Base-by-base conservation (phyloP, 2,113 vertebrate species). In the Oxygymnocypris stewartii region DNA sequence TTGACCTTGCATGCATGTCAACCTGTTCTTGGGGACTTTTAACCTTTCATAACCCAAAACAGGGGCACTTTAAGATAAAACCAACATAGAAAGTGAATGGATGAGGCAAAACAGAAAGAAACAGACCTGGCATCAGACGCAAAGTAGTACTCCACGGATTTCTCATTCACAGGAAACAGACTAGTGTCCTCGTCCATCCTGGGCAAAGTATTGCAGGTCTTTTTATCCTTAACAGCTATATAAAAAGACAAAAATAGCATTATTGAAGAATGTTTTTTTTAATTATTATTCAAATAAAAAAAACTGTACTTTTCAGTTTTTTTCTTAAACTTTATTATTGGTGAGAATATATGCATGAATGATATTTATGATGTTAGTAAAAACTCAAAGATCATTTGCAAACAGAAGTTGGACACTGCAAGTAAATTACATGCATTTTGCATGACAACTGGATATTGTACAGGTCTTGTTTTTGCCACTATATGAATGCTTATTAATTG, bases 71-170 rank as follows among this genome's bases (percentile, higher is more conserved):
- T 37, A 23, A 4, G 75, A 67, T 14, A 51, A 7, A 76, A 78
- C 44, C 25, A 82, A 23, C 1, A 57, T 37, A 7, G n/a, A 2
- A 25, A 28, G 31, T 18, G 6, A 63, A 28, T 6, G 37, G 18
- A 69, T 69, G 10, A 16, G 18, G 54, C 23, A 4, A 12, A 78
- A 78, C 1, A 28, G 3, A 78, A 28, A 81, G 20, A 0, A 6
- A 35, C 86, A 91, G 63, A 98, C 98, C 98, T 99, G 49, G 98
- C 98, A 82, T 99, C 98, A 67, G 98, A 99, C 23, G 98, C 97
- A 90, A 99, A 99, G 94, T 97, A 99, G 91, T 98, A 99, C 80
- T 99, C 98, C 85, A 99, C 98, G 0, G 97, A 96, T 89, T 99
- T 99, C 92, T 99, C 96, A 79, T 99, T 98, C 76, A 97, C 96